These are phyloP conservation scores for Rousettus leschenaultii DNA, from an alignment of 2,113 vertebrate genomes.

Conservation along the genomic window DNA sequence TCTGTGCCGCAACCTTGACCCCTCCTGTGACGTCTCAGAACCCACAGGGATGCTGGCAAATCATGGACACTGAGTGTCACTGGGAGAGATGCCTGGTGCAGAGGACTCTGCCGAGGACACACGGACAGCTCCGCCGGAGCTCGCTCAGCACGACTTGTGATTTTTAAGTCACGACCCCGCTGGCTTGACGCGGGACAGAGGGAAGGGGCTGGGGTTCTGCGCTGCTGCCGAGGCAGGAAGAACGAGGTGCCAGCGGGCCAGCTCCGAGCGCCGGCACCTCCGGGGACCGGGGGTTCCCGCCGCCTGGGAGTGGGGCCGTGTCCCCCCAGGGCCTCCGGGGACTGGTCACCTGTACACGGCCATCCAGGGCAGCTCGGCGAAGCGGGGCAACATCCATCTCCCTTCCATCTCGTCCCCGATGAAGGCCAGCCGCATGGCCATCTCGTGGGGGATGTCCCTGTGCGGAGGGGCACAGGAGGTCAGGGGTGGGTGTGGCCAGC, in stretches of 20 bases:
- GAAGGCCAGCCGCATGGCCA: constrained; percentile 88
- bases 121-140: accelerated
- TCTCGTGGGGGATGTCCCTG: constrained; percentile 68
- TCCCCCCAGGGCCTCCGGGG: neutral
- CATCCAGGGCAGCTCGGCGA: constrained; percentile 19
- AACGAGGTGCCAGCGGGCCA: accelerated
- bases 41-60: neutral
- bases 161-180: neutral
- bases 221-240: neutral
- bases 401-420: constrained; percentile 86
- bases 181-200: neutral
- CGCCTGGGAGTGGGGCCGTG: accelerated
- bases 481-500: neutral
- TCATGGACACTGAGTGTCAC: too few relatives aligned
- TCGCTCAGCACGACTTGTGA: neutral
- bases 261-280: neutral
- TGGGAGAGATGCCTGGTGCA: accelerated
- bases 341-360: constrained; percentile 49
- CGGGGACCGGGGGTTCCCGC: neutral
- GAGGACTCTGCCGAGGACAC: neutral
- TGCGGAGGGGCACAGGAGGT: neutral
- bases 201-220: neutral
- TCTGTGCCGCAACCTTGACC: neutral
- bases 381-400: neutral
- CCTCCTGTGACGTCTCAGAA: neutral